Evolutionary conservation across 2,113 vertebrate species (phyloP), one percentile per base, ranked within the genome.

Genomic region (Prunella fulvescens): DNA sequence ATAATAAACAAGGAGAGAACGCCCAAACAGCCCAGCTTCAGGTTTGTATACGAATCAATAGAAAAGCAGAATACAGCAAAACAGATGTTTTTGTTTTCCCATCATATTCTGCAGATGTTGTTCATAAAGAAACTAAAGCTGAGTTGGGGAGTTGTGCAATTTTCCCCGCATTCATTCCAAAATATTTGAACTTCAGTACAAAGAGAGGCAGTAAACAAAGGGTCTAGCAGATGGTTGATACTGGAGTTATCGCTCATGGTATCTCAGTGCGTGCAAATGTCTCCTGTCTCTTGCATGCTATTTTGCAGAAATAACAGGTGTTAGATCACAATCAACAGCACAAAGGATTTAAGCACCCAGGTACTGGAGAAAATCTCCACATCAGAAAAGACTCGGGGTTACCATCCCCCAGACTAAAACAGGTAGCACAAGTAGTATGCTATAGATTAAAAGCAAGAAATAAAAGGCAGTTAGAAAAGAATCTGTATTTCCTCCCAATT

Each of bases 281-380:
- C 64, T 96, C 54, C 16, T 62, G 33, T 73, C 12, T 91, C 58
- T 95, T 53, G 81, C 93, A 92, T 74, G 85, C 72, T 86, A 29
- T 94, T 96, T 94, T 94, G 82, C 92, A 94, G 73, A 95, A 87
- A 37, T 33, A 69, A 73, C 54, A 78, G 53, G 20, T 91, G 72
- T 71, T 76, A 91, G 94, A 97, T 93, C 51, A 54, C 50, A 96
- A 96, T 96, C 96, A 89, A 87, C 35, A 80, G 39, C 60, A 72
- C 22, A 91, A 89, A 92, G 45, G 81, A 78, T 70, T 91, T 26
- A 44, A 92, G 84, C 62, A 71, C 56, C 33, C 47, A 86, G 45
- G 80, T 88, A 70, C n/a, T 62, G 57, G 56, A 89, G 72, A 80
- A 80, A 60, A 76, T 96, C 83, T 93, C 64, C 71, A 88, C 82